Evolutionary conservation across 2,113 vertebrate species (phyloP), one percentile per base, ranked within the genome.

Genomic region (Poecilia latipinna): DNA sequence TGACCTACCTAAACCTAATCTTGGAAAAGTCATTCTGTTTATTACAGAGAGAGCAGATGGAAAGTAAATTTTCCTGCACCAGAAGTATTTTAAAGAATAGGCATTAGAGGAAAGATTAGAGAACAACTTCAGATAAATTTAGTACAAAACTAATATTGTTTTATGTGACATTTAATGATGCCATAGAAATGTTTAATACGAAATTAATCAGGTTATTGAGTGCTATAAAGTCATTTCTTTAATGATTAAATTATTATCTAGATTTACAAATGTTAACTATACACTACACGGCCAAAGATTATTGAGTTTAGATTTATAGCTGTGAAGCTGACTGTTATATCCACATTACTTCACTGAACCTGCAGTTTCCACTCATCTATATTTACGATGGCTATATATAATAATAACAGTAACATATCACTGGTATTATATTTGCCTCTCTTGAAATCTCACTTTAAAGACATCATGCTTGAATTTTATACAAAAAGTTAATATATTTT

Each of bases 21-120:
- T 29, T 62, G 29, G 35, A 24, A 72, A 85, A 69, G 33, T 13
- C 24, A 2, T 64, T 81, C 65, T 12, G 61, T 76, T 80, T 74
- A 71, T 32, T 28, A 65, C 22, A 71, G 5, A 39, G 69, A 80
- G 22, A 24, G 24, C 72, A 75, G 64, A 8, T 68, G 65, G 3
- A 61, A 66, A 74, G 60, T 6, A 12, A 39, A 67, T 80, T 68
- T 51, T 37, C 61, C 24, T 60, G 39, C 39, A 24, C 12, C n/a
- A 64, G 37, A 67, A 42, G n/a, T 64, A 44, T 48, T 32, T 15
- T 37, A 79, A 71, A 60, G 63, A 12, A 68, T 6, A 69, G 71
- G 70, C 70, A 78, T 69, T 22, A 51, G 6, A 62, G 70, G 32
- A 80, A 69, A 78, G 75, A 77, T 77, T 48, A 70, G 28, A 62